Evolutionary conservation across 2,888 invertebrate species (phyloP).

Genomic region (Tetanocera ferruginea): DNA sequence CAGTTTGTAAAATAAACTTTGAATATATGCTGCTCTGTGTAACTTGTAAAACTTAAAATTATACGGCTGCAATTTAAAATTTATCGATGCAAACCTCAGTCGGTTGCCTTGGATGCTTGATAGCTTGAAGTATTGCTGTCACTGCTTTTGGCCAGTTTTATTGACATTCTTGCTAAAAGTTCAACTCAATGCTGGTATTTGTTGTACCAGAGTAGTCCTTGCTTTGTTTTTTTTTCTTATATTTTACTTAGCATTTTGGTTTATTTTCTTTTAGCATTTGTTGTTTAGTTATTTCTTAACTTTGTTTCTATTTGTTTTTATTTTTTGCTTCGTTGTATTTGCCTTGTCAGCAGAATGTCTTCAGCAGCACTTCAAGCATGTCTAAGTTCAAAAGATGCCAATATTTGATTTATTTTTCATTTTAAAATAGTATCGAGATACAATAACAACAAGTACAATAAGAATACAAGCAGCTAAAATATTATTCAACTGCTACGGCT

Average conservation of each 20-base stretch:
- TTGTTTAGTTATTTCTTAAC: neutral
- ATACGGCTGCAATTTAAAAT: no score
- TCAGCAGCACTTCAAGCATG: constrained; percentile 17
- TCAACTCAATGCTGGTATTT: constrained; percentile 9
- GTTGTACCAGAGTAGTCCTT: neutral
- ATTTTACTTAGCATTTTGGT: no score
- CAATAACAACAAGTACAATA: neutral
- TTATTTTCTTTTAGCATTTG: neutral
- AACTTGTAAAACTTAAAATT: no score
- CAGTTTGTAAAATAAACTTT: no score
- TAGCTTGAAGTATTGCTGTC: neutral
- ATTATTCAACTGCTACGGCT: neutral
- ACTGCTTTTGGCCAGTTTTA: constrained; percentile 7
- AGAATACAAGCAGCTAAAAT: neutral
- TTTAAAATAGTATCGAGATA: constrained; percentile 12
- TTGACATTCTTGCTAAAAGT: constrained; percentile 31
- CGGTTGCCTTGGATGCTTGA: no score
- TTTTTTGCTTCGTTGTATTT: neutral
- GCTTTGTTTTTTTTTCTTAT: no score
- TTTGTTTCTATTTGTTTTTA: neutral
- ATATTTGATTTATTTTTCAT: constrained; percentile 29
- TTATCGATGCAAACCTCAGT: no score
- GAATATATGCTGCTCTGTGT: no score
- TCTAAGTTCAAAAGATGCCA: constrained; percentile 26
- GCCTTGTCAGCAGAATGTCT: constrained; percentile 21